Percentiles rank a stretch among this genome's conserved stretches.
phyloP scores from a whole-genome alignment of 2,888 invertebrate genomes.

The Spisula solida region DNA sequence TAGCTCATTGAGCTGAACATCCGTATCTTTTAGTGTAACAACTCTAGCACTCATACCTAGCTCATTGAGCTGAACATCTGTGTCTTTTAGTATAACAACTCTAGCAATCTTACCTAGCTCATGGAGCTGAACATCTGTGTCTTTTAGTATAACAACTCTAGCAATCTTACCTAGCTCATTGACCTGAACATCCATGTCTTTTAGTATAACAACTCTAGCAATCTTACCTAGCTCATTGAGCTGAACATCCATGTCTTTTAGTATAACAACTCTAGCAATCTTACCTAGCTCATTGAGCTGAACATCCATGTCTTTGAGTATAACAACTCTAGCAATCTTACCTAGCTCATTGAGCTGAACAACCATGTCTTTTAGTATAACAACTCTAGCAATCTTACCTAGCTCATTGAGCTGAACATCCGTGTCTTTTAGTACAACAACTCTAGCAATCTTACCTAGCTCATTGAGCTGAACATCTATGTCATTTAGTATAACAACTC shows the following conservation, averaged over 20 bases:
- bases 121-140: constrained; percentile 58
- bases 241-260: constrained; percentile 74
- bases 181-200: constrained; percentile 68
- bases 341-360: no score
- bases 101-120: no score
- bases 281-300: no score
- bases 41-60: no score
- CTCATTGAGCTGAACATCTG: constrained; percentile 29
- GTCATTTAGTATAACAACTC: constrained; percentile 80
- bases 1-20: constrained; percentile 35
- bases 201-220: constrained; percentile 77
- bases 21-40: constrained; percentile 78
- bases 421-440: constrained; percentile 78
- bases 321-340: constrained; percentile 74
- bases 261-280: constrained; percentile 76
- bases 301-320: constrained; percentile 76
- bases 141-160: constrained; percentile 78
- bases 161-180: no score
- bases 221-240: no score
- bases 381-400: constrained; percentile 73
- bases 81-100: constrained; percentile 80
- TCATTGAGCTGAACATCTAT: constrained; percentile 29
- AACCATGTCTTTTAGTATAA: constrained; percentile 78
- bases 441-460: no score
- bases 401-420: constrained; percentile 35